Conservation (phyloP, 92 coral and sea anemone species). For the Umimayanthus kanabou region DNA sequence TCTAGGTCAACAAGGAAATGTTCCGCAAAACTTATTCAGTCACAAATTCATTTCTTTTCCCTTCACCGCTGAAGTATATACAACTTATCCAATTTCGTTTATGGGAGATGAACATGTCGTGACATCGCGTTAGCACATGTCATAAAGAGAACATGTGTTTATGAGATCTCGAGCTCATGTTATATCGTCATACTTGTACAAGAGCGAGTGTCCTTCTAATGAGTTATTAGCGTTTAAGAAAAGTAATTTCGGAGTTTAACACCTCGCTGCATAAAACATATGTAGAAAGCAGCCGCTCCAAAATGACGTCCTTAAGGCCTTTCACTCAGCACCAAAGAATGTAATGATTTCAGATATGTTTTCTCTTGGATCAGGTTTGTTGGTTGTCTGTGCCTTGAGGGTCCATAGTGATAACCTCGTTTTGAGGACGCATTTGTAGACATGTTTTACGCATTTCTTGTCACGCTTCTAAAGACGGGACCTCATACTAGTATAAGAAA, state of each 20-base stretch:
- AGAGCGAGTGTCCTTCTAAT: not conserved
- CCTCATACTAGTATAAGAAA: no score
- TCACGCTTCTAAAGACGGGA: no score
- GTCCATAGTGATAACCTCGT: not conserved
- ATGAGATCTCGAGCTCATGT: not conserved
- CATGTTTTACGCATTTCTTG: no score
- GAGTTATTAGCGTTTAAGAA: not conserved
- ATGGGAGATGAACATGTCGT: slow-evolving; percentile 4
- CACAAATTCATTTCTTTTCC: not conserved
- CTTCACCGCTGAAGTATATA: not conserved
- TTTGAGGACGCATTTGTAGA: no score
- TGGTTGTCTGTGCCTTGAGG: not conserved
- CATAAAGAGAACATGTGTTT: not conserved
- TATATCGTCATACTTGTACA: no score
- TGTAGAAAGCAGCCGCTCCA: not conserved
- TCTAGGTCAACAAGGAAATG: not conserved
- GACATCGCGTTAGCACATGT: not conserved
- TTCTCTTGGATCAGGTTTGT: slow-evolving; percentile 1
- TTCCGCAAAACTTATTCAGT: not conserved
- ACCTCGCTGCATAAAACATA: not conserved
- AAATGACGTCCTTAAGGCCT: not conserved
- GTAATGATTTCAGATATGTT: not conserved
- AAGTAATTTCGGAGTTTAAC: not conserved
- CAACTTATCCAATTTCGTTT: not conserved
- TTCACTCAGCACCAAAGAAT: not conserved